Base-by-base conservation (phyloP, 2,113 vertebrate genomes). In the Psilopogon haemacephalus region DNA sequence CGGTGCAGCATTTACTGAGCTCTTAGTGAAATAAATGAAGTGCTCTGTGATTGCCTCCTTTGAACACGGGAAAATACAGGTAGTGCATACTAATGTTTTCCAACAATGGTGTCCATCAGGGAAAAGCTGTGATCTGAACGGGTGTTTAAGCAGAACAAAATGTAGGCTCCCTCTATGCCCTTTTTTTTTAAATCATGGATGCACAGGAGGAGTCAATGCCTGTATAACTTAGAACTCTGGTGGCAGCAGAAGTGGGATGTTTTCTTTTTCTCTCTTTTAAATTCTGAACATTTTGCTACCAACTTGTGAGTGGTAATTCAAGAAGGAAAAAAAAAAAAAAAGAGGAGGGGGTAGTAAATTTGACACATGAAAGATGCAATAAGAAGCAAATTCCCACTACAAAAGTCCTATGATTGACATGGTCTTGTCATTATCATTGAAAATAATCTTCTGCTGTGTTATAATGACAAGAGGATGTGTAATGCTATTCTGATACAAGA, bases 401-500 rank as follows among this genome's bases (percentile, higher is more conserved):
- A 79, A 73, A 95, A 91, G 86, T 90, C 67, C 50, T 73, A 1
- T 96, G 92, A 96, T 87, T 94, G 94, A 96, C 63, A 0, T 80
- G 55, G 64, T 59, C 81, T 92, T 87, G 74, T 89, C 81, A 83
- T 95, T 95, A 96, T 91, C 93, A 91, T 48, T 80, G 94, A 92
- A 90, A 93, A 90, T 92, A 95, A 96, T 96, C 81, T 92, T 84
- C 73, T 30, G 27, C 90, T 83, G 59, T 63, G 71, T 84, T 94
- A 71, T 63, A 95, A 93, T 70, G 93, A 90, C 91, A 92, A 83
- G 91, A 85, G 56, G 81, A 90, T 73, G 50, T 87, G 96, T 76
- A 94, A 90, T 77, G 94, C 56, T 96, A 91, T 92, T 95, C 89
- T 89, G 96, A 87, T 93, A 96, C 94, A 93, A 93, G 92, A 90